These are phyloP conservation scores for Nasonia oneida DNA, from an alignment of 2,888 invertebrate genomes.

Conservation along the genomic window DNA sequence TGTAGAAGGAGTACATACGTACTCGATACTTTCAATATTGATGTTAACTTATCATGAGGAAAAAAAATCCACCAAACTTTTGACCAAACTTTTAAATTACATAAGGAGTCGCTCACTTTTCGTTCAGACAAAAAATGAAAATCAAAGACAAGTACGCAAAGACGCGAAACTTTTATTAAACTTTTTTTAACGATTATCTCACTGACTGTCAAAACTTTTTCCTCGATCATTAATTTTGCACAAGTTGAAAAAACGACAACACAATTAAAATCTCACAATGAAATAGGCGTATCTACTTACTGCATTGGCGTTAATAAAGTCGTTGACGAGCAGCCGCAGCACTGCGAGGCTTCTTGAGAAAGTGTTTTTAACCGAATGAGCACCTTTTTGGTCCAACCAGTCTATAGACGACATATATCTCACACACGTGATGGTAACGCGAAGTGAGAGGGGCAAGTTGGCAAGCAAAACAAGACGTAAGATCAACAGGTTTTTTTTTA, in stretches of 20 bases:
- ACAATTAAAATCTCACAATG: too few relatives aligned
- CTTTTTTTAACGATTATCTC: too few relatives aligned
- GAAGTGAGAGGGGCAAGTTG: neutral
- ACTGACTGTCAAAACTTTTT: too few relatives aligned
- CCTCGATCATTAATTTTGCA: too few relatives aligned
- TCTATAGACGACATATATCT: neutral
- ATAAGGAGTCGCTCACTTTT: neutral
- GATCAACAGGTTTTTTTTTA: neutral
- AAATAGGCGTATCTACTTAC: neutral
- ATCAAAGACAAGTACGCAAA: neutral
- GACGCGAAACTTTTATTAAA: neutral
- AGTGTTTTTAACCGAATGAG: slow-evolving; percentile 14
- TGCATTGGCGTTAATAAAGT: neutral
- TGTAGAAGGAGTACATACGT: too few relatives aligned
- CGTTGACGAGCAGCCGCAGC: neutral
- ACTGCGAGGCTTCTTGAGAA: slow-evolving; percentile 8
- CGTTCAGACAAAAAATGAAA: neutral
- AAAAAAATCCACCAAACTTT: too few relatives aligned
- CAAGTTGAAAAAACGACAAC: too few relatives aligned
- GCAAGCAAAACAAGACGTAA: neutral
- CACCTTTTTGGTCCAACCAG: neutral
- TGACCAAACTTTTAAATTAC: neutral
- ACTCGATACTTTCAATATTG: too few relatives aligned
- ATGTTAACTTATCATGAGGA: too few relatives aligned
- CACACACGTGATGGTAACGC: neutral